Evolutionary conservation across 2,113 vertebrate species (phyloP).

Genomic region (Mugil cephalus): DNA sequence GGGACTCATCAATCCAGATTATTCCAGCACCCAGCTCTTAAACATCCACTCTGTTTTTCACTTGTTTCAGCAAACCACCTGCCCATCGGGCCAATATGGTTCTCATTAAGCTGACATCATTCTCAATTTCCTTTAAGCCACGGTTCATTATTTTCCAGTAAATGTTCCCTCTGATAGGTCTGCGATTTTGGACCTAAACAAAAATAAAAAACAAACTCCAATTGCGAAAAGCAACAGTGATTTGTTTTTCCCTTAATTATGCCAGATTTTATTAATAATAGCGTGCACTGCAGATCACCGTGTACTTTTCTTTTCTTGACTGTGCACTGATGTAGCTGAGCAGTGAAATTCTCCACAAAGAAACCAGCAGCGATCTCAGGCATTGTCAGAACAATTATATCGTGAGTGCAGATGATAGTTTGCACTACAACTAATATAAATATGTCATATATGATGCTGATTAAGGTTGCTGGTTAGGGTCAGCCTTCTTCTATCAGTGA

Average conservation of each 20-base stretch:
- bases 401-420: slow-evolving; percentile 56
- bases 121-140: slow-evolving; percentile 50
- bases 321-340: slow-evolving; percentile 1
- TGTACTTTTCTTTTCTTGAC: slow-evolving; percentile 16
- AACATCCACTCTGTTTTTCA: slow-evolving; percentile 81
- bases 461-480: slow-evolving; percentile 78
- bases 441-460: slow-evolving; percentile 79
- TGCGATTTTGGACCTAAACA: slow-evolving; percentile 34
- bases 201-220: slow-evolving; percentile 7
- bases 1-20: slow-evolving; percentile 82
- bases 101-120: slow-evolving; percentile 69
- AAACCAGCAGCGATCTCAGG: slow-evolving; percentile 24
- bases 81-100: slow-evolving; percentile 72
- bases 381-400: slow-evolving; percentile 73
- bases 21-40: slow-evolving; percentile 76
- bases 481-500: slow-evolving; percentile 68
- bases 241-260: slow-evolving; percentile 40
- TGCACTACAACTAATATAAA: slow-evolving; percentile 69
- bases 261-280: slow-evolving; percentile 21
- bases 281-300: neutral
- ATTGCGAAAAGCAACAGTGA: slow-evolving; percentile 3
- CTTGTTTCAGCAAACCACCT: slow-evolving; percentile 84
- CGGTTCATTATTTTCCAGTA: slow-evolving; percentile 44
- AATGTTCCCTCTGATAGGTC: slow-evolving; percentile 11
- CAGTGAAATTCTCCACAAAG: slow-evolving; percentile 2